Conservation (phyloP, 2,113 vertebrate species). For the Tachycineta bicolor region DNA sequence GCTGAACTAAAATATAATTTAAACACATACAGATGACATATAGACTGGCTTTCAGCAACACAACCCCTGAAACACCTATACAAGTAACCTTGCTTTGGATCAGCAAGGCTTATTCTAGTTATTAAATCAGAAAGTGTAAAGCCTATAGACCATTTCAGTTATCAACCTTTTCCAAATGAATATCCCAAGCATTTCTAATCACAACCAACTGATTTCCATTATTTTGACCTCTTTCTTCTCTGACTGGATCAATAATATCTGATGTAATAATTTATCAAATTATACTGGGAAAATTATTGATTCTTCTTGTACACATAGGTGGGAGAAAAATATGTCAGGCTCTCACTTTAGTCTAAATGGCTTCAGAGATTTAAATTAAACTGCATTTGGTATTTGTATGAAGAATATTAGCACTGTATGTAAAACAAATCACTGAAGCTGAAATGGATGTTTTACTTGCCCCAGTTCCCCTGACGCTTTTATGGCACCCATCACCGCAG, state of each 20-base stretch:
- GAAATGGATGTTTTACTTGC: constrained; percentile 21
- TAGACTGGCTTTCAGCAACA: not conserved
- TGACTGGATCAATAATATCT: constrained; percentile 59
- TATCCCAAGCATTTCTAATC: constrained; percentile 60
- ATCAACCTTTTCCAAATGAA: constrained; percentile 63
- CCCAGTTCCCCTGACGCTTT: not conserved
- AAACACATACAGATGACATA: not conserved
- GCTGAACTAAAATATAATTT: not conserved
- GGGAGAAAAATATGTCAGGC: not conserved
- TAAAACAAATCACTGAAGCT: constrained; percentile 38
- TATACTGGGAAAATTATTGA: constrained; percentile 51
- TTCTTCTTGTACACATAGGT: not conserved
- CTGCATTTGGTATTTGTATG: not conserved
- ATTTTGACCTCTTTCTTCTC: constrained; percentile 47
- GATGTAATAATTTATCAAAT: constrained; percentile 52
- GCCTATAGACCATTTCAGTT: constrained; percentile 17
- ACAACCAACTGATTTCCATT: constrained; percentile 54
- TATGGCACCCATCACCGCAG: not conserved
- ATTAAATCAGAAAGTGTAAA: constrained; percentile 37
- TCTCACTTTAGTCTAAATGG: constrained; percentile 8
- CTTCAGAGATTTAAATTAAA: constrained; percentile 38
- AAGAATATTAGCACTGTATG: not conserved
- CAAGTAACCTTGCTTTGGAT: constrained; percentile 32
- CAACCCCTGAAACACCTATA: not conserved
- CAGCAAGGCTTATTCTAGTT: constrained; percentile 14